Base-by-base conservation (phyloP, 92 coral and sea anemone genomes). In the Epizoanthus stellaris region DNA sequence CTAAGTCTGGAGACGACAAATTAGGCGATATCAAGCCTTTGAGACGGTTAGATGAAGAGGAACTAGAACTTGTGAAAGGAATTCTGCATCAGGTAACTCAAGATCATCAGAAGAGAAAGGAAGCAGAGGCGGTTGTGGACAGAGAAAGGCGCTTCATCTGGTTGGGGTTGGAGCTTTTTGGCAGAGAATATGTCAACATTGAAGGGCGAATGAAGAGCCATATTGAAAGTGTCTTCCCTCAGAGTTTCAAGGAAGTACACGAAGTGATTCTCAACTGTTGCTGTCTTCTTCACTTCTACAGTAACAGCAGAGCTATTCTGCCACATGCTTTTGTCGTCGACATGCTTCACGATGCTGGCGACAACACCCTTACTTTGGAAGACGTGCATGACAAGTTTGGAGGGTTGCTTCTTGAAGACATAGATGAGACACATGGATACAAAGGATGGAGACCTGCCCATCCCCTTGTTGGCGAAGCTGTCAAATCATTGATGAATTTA, bases 161-260 rank as follows among this genome's bases (percentile, higher is more conserved):
- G 93, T 87, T 90, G 56, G 93, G 93, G 6, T 54, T 90, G 52
- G 90, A 90, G 45, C 77, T 90, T 2, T 90, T 90, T 47, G 93
- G 93, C 6, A 69, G 90, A 8, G 83, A 89, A 0, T 89, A 85
- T 67, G 42, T 71, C 45, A 86, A 89, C 49, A 89, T 89, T 70
- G 70, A 85, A 63, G 77, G 71, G 34, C 73, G 89, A 54, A 89
- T 89, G 17, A 81, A 82, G 59, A 83, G 58, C 34, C 92, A 89
- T 58, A 89, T 89, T 70, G 39, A 65, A 14, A 82, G 88, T 23
- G 81, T 71, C 0, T 67, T 89, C n/a, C 69, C 82, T 3, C 76
- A 82, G 52, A 82, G 65, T 42, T 45, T 80, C 76, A 62, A 75
- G 21, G 58, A 57, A 39, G 73, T 69, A 4, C 81, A 85, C 30